Base-by-base conservation (phyloP, 2,797 vertebrate genomes). In the Coracias cyanogaster region DNA sequence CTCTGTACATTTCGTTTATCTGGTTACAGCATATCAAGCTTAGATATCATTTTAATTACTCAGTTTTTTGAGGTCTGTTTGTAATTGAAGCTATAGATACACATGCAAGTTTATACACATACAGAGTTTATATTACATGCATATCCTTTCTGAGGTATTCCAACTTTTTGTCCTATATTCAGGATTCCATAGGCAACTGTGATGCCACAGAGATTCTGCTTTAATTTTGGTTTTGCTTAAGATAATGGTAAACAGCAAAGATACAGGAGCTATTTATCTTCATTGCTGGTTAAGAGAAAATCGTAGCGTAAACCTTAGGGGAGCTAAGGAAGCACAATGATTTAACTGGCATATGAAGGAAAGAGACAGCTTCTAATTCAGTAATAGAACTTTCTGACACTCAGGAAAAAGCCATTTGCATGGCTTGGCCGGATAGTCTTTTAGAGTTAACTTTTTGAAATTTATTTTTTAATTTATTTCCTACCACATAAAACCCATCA, bases 341-440 rank as follows among this genome's bases (percentile, higher is more conserved):
- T 93, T 94, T 94, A 93, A 87, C 69, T 58, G 71, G 57, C 66
- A 48, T 64, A 74, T 70, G 95, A 86, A 85, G n/a, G 35, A 80
- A 92, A 86, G 45, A 89, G 89, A 85, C 91, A 84, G n/a, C 51
- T 82, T 91, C 89, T 92, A 95, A 96, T 94, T 96, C 89, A 90
- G 35, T 83, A 82, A 74, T 10, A 70, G 67, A 91, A 88, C 70
- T 96, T 95, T 91, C 91, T 87, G 82, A 89, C 3, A 2, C 74
- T 88, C 15, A 82, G n/a, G 31, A 58, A 70, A 92, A 71, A 94
- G 43, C 3, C 3, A 52, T 61, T 73, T 88, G 60, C 26, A 7
- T 16, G 61, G 54, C 80, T 92, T 84, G 57, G 51, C 83, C 55
- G 67, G 70, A 71, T 26, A 86, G 33, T 35, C 54, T 88, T 70